phyloP scores from a whole-genome alignment of 1,140 invertebrate species.

The Drosophila chauvacae region DNA sequence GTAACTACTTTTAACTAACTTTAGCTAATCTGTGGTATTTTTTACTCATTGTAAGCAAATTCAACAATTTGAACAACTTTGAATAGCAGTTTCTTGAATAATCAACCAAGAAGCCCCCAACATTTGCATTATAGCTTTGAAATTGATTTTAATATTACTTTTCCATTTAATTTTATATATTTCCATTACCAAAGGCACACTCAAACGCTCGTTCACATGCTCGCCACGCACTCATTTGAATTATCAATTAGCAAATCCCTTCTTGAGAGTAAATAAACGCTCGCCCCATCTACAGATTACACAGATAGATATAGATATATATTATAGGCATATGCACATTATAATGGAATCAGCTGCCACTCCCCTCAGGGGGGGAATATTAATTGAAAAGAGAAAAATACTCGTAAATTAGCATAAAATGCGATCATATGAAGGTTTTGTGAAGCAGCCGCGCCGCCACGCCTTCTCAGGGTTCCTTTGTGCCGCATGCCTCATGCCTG shows the following conservation, averaged over 20 bases:
- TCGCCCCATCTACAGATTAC: constrained; percentile 7
- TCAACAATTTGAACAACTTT: background rate
- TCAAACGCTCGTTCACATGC: constrained; percentile 7
- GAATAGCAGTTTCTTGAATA: background rate
- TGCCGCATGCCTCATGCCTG: background rate
- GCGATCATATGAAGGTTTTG: constrained; percentile 46
- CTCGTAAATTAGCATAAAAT: constrained; percentile 75
- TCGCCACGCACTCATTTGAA: constrained; percentile 29
- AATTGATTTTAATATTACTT: background rate
- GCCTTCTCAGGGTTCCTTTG: background rate
- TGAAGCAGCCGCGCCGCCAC: constrained; percentile 28
- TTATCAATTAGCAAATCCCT: constrained; percentile 57
- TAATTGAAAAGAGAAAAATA: constrained; percentile 64
- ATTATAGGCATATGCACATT: constrained; percentile 14
- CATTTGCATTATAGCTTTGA: background rate
- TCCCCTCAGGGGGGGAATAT: constrained; percentile 33
- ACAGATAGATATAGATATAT: constrained; percentile 8
- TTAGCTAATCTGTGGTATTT: background rate
- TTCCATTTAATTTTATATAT: constrained; percentile 7
- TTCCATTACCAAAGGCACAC: constrained; percentile 1
- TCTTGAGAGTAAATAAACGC: constrained; percentile 17
- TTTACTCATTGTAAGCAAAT: background rate
- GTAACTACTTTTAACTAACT: background rate
- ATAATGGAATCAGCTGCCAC: constrained; percentile 31
- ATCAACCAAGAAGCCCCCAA: background rate